Evolutionary conservation across 2,797 vertebrate species (phyloP).

Genomic region (Siniperca undulata): DNA sequence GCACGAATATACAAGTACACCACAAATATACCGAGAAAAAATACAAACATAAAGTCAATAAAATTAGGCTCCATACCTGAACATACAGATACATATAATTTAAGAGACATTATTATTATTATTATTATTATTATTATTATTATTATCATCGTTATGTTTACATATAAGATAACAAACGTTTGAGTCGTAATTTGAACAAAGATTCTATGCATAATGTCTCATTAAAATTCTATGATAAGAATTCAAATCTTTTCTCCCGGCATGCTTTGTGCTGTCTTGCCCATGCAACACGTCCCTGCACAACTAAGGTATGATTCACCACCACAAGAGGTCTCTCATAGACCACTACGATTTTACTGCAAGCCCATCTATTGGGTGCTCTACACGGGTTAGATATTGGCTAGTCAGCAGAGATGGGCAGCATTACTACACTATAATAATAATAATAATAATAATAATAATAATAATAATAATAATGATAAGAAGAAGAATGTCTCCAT

Average conservation of each 20-base stretch:
- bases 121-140: too few relatives aligned
- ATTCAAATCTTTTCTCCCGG: conserved; percentile 41
- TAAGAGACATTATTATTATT: neutral
- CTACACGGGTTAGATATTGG: neutral
- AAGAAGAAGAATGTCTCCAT: neutral
- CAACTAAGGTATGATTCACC: neutral
- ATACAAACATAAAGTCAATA: neutral
- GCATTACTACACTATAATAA: neutral
- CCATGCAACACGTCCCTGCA: neutral
- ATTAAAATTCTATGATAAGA: conserved; percentile 1
- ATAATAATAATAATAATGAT: neutral
- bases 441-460: neutral
- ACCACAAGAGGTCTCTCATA: conserved; percentile 62
- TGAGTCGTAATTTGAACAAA: neutral
- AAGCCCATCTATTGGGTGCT: neutral
- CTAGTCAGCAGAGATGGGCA: neutral
- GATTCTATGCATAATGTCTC: neutral
- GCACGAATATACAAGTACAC: neutral
- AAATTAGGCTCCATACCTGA: neutral
- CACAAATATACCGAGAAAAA: neutral
- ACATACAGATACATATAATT: neutral
- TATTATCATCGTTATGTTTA: neutral
- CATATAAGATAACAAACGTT: neutral
- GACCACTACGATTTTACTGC: neutral
- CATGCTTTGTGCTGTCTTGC: conserved; percentile 47